Evolutionary conservation across 2,888 invertebrate species (phyloP).

Genomic region (Philhelius pedissequus): DNA sequence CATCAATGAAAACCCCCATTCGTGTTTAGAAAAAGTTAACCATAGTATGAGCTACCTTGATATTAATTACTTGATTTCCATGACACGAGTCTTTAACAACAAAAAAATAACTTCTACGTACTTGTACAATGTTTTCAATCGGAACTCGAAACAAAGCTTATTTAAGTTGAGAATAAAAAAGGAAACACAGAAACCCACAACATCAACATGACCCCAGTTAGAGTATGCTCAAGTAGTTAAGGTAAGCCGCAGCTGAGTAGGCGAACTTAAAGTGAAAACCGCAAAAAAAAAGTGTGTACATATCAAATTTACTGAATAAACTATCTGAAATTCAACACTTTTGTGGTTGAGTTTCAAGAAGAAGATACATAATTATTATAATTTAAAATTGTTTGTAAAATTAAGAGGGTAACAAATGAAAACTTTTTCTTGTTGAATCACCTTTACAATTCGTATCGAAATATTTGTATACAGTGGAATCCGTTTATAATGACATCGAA

Average conservation of each 20-base stretch:
- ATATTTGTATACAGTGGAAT: too few species aligned
- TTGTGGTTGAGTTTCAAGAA: background rate
- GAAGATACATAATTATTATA: background rate
- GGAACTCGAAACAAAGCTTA: background rate
- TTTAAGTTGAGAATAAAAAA: background rate
- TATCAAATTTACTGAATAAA: background rate
- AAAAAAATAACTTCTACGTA: background rate
- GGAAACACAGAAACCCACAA: background rate
- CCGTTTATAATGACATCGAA: too few species aligned
- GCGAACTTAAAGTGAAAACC: background rate
- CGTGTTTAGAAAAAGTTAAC: background rate
- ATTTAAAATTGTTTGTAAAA: background rate
- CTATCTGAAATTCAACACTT: background rate
- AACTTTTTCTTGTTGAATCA: background rate
- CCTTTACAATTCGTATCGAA: too few species aligned
- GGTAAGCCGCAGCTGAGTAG: background rate
- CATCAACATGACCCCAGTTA: background rate
- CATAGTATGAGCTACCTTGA: background rate
- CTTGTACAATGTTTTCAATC: background rate
- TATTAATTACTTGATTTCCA: background rate
- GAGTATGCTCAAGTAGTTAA: background rate
- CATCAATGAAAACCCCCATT: background rate
- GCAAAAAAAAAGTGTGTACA: background rate
- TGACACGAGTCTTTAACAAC: constrained; percentile 2
- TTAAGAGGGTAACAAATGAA: background rate